Evolutionary conservation across 2,113 vertebrate species (phyloP).

Genomic region (Choloepus hoffmanni): DNA sequence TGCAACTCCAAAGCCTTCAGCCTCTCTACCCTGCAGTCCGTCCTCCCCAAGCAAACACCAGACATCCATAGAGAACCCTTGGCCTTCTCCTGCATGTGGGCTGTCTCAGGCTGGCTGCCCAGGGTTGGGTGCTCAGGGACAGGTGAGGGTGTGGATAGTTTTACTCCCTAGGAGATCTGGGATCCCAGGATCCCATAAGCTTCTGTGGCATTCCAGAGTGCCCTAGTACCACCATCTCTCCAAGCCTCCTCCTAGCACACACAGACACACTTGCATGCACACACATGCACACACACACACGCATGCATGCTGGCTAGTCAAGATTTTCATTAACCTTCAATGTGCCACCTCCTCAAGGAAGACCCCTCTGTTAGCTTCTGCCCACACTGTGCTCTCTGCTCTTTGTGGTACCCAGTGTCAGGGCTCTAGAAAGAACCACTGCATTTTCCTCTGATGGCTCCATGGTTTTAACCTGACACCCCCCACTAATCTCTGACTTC

Average conservation of each 20-base stretch:
- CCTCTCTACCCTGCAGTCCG: not conserved
- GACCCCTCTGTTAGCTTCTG: not conserved
- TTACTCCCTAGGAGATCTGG: too few species aligned
- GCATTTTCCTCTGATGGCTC: not conserved
- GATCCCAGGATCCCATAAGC: not conserved
- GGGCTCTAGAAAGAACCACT: too few species aligned
- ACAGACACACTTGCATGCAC: too few species aligned
- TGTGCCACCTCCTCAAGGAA: not conserved
- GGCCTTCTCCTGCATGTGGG: not conserved
- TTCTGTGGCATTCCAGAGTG: too few species aligned
- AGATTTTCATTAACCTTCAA: too few species aligned
- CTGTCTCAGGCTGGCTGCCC: too few species aligned
- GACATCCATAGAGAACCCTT: not conserved
- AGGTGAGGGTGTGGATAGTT: not conserved
- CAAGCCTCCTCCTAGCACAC: too few species aligned
- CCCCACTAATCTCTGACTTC: not conserved
- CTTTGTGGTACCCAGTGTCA: too few species aligned
- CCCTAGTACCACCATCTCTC: too few species aligned
- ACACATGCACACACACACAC: too few species aligned
- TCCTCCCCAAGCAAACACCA: not conserved
- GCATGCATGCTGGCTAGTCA: too few species aligned
- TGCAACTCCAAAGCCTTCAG: too few species aligned
- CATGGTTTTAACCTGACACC: not conserved
- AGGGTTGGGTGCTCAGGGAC: not conserved
- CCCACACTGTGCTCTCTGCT: not conserved